Evolutionary conservation across 92 coral and sea anemone species (phyloP), one percentile per base, ranked within the genome.

Genomic region (Meandrina meandrites): DNA sequence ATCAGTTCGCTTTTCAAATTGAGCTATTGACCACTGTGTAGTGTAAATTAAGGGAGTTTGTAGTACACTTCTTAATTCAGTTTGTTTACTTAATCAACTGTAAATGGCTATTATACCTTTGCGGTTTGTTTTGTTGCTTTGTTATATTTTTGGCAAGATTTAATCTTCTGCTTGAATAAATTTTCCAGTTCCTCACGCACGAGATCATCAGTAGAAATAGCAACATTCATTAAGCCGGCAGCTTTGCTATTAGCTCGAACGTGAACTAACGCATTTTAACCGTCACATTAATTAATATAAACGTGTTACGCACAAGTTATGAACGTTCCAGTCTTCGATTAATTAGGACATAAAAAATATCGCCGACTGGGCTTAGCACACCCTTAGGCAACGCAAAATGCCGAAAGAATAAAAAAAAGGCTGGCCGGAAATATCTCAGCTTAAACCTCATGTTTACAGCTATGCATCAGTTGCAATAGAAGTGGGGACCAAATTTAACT

Each of bases 121-220:
- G 37, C 80, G 72, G 87, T 74, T 74, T 75, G 80, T 56, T 83
- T 73, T 73, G 76, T 72, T 54, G 79, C 76, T 74, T 56, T 84
- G 40, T 57, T 37, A 16, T 75, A 74, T 75, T 53, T 72, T 54
- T 15, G 87, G 54, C 42, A 74, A 75, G 80, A 74, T 84, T 75
- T 54, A 74, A 84, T 84, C 81, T 75, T 75, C 8, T 27, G 5
- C 62, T 12, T 13, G 87, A 74, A 84, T 84, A 84, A 73, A 84
- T 84, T 84, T 84, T 73, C 86, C 74, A 84, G 72, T 58, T 75
- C 72, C 24, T 37, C 57, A 45, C 37, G 42, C 73, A 37, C 51
- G 79, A 73, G 36, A 34, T 51, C 36, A 21, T 35, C 4, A 10
- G 12, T 19, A 48, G 27, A 53, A 64, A 64, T 7, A 2, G 75